Conservation (phyloP, 2,113 vertebrate genomes). For the Pomatorhinus ruficollis region DNA sequence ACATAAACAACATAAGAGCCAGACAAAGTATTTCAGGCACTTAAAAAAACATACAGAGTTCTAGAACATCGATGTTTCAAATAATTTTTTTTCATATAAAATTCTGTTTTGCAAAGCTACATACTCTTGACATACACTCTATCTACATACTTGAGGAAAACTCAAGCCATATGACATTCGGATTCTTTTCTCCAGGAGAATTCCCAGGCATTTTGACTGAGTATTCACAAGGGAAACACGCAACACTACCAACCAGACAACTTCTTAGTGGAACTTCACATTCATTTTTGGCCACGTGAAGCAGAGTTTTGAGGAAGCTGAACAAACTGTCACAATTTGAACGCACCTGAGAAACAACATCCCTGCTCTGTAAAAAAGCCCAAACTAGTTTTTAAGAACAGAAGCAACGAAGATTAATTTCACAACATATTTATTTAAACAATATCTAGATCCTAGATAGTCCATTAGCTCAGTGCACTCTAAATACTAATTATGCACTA, state of each 20-base stretch:
- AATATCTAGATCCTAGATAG: background rate
- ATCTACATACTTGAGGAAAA: background rate
- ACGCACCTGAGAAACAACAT: background rate
- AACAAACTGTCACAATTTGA: background rate
- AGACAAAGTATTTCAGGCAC: background rate
- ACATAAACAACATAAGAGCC: background rate
- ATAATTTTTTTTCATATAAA: background rate
- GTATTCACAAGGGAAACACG: background rate
- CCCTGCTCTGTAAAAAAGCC: background rate
- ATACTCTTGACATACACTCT: background rate
- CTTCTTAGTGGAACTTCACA: fast-evolving
- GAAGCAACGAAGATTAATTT: background rate
- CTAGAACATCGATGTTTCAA: background rate
- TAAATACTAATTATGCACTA: background rate
- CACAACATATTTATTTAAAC: background rate
- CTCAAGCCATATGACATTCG: background rate
- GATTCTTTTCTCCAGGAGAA: background rate
- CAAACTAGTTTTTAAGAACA: background rate
- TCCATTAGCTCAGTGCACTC: background rate
- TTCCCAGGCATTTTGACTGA: background rate
- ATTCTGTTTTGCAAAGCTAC: background rate
- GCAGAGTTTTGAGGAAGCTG: background rate
- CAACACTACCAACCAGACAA: fast-evolving
- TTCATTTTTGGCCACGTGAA: background rate
- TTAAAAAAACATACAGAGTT: background rate